Base-by-base conservation (phyloP, 2,888 invertebrate genomes). In the Laspeyria flexula region DNA sequence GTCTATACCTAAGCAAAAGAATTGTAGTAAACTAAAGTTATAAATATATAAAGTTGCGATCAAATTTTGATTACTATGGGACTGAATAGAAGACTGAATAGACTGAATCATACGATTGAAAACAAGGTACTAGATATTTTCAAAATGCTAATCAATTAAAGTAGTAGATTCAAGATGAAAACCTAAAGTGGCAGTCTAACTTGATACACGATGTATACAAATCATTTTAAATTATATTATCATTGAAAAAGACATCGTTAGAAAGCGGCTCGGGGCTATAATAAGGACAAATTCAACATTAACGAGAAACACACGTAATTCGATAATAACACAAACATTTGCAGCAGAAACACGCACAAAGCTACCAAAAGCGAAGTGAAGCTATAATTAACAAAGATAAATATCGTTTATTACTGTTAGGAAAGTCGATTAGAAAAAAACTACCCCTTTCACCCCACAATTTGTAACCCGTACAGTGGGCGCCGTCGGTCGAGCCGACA, bases 381-480 rank as follows among this genome's bases (percentile, higher is more conserved):
- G 84, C 87, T 88, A 89, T 92, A 92, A 92, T 92, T 92, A 92
- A 91, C 88, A 89, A 92, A 92, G 92, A 92, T 92, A 92, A 92
- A 92, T 92, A 92, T 91, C 89, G 88, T 92, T 92, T 92, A 92
- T 92, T 92, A 92, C 92, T 84, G 90, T 90, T 90, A 91, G 87
- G 82, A 88, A 91, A 92, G 92, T 91, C 90, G 91, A 91, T 90
- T 91, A 90, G 84, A 90, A 92, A 91, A 78, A 92, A 92, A 89
- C 88, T 90, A 90, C 91, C 92, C 92, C 91, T 90, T 92, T 91
- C 89, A 87, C 89, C 91, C 92, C 90, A 91, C 90, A 92, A 92
- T 92, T 92, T 92, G 92, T 91, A 92, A 92, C 92, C 91, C 91
- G 88, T 92, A 83, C 92, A 86, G 89, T 90, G 90, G 86, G 88